Evolutionary conservation across 2,113 vertebrate genomes (phyloP).

Genomic region (Hemichromis elongatus): DNA sequence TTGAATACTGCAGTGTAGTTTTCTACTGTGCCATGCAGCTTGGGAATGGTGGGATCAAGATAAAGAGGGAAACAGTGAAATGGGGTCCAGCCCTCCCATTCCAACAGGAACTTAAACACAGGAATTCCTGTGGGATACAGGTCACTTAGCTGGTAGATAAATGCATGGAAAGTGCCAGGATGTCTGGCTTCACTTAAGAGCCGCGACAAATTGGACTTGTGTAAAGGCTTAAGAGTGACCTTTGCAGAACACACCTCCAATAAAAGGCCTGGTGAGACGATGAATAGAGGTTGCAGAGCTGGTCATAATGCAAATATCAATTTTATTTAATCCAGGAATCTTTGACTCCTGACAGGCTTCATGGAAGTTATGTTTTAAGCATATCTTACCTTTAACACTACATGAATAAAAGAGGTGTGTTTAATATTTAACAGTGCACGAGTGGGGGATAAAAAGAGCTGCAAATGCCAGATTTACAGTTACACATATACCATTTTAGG

Average conservation of each 20-base stretch:
- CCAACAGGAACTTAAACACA: slow-evolving; percentile 58
- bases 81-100: slow-evolving; percentile 29
- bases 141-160: slow-evolving; percentile 58
- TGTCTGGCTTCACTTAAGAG: slow-evolving; percentile 24
- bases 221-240: slow-evolving; percentile 11
- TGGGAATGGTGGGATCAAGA: background rate
- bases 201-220: slow-evolving; percentile 23
- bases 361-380: background rate
- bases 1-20: background rate
- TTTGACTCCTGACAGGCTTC: background rate
- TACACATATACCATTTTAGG: background rate
- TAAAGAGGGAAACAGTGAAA: slow-evolving; percentile 22
- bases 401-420: slow-evolving; percentile 36
- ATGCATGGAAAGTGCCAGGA: slow-evolving; percentile 55
- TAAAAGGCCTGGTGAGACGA: background rate
- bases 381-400: background rate
- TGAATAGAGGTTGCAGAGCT: background rate
- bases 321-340: background rate
- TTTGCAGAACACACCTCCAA: background rate
- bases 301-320: background rate
- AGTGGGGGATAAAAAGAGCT: background rate
- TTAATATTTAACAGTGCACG: slow-evolving; percentile 26
- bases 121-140: slow-evolving; percentile 68
- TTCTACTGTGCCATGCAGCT: background rate
- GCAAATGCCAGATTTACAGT: background rate